Evolutionary conservation across 2,888 invertebrate genomes (phyloP).

Genomic region (Zonitis immaculata): DNA sequence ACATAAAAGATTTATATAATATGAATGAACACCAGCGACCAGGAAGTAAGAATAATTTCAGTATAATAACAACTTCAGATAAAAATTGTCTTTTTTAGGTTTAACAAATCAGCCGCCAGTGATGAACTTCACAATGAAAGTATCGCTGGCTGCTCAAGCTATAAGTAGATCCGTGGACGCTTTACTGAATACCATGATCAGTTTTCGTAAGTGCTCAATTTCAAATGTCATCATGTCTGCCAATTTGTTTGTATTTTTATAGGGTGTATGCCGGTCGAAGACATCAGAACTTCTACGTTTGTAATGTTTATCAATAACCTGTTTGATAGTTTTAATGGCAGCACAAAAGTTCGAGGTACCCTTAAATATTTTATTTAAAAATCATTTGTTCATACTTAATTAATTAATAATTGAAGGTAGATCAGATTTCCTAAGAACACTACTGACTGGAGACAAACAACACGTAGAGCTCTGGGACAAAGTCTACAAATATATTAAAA

Average conservation of each 20-base stretch:
- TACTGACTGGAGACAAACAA: background rate
- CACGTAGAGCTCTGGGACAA: background rate
- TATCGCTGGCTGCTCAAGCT: background rate
- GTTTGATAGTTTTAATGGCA: slow-evolving; percentile 1
- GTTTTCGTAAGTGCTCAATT: background rate
- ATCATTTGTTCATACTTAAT: background rate
- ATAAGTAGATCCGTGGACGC: background rate
- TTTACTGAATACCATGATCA: background rate
- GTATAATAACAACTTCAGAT: too few relatives aligned
- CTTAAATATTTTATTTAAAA: background rate
- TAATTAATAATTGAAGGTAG: background rate
- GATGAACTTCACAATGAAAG: too few relatives aligned
- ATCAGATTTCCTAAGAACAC: background rate
- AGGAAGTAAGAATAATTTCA: too few relatives aligned
- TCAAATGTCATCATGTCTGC: background rate
- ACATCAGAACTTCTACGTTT: background rate
- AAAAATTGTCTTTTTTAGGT: too few relatives aligned
- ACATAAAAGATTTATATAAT: too few relatives aligned
- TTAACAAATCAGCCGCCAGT: too few relatives aligned
- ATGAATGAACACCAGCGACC: too few relatives aligned
- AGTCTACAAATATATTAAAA: background rate
- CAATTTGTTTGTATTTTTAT: too few relatives aligned
- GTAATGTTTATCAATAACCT: background rate
- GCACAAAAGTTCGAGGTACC: background rate
- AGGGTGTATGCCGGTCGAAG: background rate